Percentiles rank a stretch among this genome's conserved stretches.
Conservation (phyloP, 2,888 invertebrate genomes). For the Galerucella calmariensis region DNA sequence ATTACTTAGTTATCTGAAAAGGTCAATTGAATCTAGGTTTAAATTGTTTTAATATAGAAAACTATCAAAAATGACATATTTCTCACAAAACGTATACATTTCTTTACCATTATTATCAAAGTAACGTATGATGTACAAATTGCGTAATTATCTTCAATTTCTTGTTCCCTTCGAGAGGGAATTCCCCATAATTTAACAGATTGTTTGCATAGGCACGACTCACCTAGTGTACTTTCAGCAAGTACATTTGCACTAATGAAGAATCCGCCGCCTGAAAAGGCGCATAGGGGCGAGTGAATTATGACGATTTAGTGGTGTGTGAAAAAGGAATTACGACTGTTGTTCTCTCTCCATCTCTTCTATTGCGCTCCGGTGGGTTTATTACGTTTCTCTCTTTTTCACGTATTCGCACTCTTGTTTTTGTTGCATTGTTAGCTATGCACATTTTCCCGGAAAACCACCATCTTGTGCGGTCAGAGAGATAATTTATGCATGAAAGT, state of each 20-base stretch:
- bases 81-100: no score
- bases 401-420: conserved; percentile 40
- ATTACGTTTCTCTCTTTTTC: background rate
- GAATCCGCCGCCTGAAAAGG: conserved; percentile 23
- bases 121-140: background rate
- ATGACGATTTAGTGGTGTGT: conserved; percentile 50
- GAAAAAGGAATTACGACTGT: conserved; percentile 51
- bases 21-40: no score
- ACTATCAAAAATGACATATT: no score
- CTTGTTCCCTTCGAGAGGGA: background rate
- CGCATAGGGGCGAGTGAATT: conserved; percentile 45
- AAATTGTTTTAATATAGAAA: no score
- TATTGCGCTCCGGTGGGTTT: background rate
- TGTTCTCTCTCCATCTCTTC: background rate
- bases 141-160: conserved; percentile 20
- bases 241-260: conserved; percentile 42
- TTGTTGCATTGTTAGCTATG: conserved; percentile 13
- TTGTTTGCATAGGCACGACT: conserved; percentile 34
- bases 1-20: no score
- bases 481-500: conserved; percentile 7
- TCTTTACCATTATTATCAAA: background rate
- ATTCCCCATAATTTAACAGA: conserved; percentile 29
- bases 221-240: conserved; percentile 30
- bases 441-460: conserved; percentile 30
- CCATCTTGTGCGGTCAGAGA: conserved; percentile 36